Evolutionary conservation across 2,113 vertebrate genomes (phyloP).

Genomic region (Pterocles burchelli): DNA sequence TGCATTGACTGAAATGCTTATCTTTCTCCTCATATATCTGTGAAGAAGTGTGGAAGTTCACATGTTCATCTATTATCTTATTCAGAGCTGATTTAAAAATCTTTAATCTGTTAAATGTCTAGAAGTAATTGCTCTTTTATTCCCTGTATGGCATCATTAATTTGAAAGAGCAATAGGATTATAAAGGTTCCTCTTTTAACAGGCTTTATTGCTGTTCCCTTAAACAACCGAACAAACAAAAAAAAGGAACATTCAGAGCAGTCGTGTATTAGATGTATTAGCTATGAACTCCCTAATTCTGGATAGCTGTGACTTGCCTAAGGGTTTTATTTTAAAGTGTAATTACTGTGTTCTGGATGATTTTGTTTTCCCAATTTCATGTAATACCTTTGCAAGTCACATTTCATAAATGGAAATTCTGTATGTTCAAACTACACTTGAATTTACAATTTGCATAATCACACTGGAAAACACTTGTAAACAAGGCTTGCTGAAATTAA

Average conservation of each 20-base stretch:
- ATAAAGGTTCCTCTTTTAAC: neutral
- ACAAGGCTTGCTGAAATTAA: slow-evolving; percentile 6
- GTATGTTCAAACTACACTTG: neutral
- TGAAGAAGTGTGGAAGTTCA: neutral
- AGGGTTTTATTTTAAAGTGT: neutral
- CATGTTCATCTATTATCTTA: neutral
- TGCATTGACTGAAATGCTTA: neutral
- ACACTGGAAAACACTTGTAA: neutral
- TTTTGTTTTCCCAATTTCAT: neutral
- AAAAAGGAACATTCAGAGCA: neutral
- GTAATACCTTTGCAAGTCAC: neutral
- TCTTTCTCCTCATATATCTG: neutral
- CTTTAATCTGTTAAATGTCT: neutral
- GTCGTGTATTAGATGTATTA: no score
- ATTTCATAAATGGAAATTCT: neutral
- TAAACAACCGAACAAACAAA: neutral
- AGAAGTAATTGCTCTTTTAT: neutral
- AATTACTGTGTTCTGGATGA: neutral
- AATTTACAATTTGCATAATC: neutral
- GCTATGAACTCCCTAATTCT: neutral
- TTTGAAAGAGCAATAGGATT: neutral
- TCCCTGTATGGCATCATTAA: neutral
- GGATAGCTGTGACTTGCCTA: neutral
- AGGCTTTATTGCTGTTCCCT: neutral
- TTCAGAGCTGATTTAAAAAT: neutral